Evolutionary conservation across 2,113 vertebrate species (phyloP), one percentile per base, ranked within the genome.

Genomic region (Malurus elegans): DNA sequence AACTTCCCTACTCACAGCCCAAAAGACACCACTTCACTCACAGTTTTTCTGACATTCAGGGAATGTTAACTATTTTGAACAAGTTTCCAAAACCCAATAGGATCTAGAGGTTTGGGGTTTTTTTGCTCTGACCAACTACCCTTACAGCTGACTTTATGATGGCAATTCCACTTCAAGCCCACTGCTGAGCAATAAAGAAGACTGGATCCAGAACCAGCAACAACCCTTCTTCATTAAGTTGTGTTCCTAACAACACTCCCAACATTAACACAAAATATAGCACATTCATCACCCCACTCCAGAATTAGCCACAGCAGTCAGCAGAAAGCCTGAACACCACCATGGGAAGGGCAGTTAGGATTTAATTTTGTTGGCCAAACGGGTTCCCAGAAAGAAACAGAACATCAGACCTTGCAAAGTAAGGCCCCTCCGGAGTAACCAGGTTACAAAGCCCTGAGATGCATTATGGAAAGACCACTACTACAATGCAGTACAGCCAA

Each of bases 201-300:
- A 40, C 40, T 16, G 28, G n/a, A 75, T 21, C 48, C 58, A 60
- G 74, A 82, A 38, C 29, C 15, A 56, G 34, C 53, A 56, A 42
- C 23, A 60, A 78, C 47, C 17, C 47, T 60, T 67, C 70, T 47
- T 40, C 48, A n/a, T 51, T 56, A 69, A 71, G 53, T 26, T 29
- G 32, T 0, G 0, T 60, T 56, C 50, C 48, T 28, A 67, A 51
- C 2, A 1, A 12, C 1, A 0, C 20, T 44, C 44, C 14, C 53
- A 13, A 15, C 0, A 0, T 17, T 64, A 88, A 75, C 48, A 44
- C 20, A 40, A 76, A 79, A 44, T 2, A 0, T 28, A n/a, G 31
- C 7, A 17, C 42, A 12, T 34, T 44, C 57, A 13, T n/a, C 57
- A 29, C 14, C 38, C 29, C 38, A 12, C 64, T 21, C 65, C 36